Conservation (phyloP, 2,888 invertebrate species). For the Chrysolina haemoptera region DNA sequence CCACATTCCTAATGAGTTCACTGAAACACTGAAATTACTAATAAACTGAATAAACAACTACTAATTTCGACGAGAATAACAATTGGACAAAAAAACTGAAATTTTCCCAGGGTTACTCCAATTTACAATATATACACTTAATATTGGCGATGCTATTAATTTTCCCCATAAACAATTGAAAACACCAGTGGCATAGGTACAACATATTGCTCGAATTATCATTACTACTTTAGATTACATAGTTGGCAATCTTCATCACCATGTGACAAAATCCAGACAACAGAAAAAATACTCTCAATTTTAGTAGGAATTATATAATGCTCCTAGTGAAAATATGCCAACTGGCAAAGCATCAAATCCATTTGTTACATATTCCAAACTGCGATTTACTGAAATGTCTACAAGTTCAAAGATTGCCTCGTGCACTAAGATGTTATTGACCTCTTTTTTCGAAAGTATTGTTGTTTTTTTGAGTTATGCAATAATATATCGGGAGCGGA, state of each 20-base stretch:
- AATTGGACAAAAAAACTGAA: too few relatives aligned
- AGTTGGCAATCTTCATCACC: slow-evolving; percentile 1
- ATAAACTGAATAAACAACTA: too few relatives aligned
- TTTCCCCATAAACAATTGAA: background rate
- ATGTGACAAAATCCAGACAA: slow-evolving; percentile 1
- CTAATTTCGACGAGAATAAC: too few relatives aligned
- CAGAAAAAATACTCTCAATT: slow-evolving; percentile 13
- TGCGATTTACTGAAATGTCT: background rate
- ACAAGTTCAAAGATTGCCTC: slow-evolving; percentile 1
- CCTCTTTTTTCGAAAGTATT: background rate
- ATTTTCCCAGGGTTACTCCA: too few relatives aligned
- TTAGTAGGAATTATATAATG: background rate
- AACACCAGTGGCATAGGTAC: background rate
- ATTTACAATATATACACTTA: too few relatives aligned
- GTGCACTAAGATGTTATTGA: background rate
- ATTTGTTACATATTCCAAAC: background rate
- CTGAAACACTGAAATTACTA: too few relatives aligned
- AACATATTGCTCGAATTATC: background rate
- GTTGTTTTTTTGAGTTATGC: too few relatives aligned
- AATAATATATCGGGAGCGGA: too few relatives aligned
- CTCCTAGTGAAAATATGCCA: slow-evolving; percentile 2
- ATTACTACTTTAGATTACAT: background rate
- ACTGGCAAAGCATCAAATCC: background rate
- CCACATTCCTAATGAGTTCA: too few relatives aligned
- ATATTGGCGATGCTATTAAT: too few relatives aligned